Evolutionary conservation across 2,113 vertebrate genomes (phyloP).

Genomic region (Apodemus speciosus): DNA sequence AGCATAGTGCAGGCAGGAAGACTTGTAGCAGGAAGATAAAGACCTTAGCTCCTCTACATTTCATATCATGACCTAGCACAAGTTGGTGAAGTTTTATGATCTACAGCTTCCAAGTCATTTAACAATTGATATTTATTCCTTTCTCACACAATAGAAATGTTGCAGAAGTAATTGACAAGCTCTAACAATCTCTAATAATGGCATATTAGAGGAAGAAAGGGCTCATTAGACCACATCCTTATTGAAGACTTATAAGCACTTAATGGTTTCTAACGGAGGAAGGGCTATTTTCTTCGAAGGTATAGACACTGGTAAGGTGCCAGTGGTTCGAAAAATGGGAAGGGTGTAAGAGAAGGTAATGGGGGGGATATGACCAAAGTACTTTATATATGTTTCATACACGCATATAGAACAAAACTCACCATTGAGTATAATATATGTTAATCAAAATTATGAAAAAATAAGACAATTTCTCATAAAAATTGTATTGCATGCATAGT

Average conservation of each 20-base stretch:
- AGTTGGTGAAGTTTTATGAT: constrained; percentile 9
- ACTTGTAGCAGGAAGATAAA: constrained; percentile 9
- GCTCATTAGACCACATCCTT: not conserved
- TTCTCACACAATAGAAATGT: not conserved
- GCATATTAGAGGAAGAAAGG: not conserved
- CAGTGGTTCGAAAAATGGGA: not conserved
- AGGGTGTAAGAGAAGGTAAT: not conserved
- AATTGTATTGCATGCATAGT: not conserved
- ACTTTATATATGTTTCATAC: not conserved
- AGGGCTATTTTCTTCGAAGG: not conserved
- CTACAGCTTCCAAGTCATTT: constrained; percentile 40
- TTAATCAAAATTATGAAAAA: not conserved
- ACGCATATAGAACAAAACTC: not conserved
- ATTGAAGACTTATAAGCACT: not conserved
- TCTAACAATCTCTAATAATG: constrained; percentile 23
- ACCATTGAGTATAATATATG: not conserved
- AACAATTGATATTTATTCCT: not conserved
- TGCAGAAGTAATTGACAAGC: constrained; percentile 45
- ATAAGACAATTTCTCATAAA: not conserved
- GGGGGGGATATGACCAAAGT: not conserved
- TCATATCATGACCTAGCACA: not conserved
- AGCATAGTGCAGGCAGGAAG: not conserved
- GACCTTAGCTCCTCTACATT: not conserved
- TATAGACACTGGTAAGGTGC: not conserved
- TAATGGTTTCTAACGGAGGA: not conserved